Percentiles rank a stretch among this genome's conserved stretches.
Evolutionary conservation across 2,888 invertebrate species (phyloP).

Genomic region (Oxytorus armatus): DNA sequence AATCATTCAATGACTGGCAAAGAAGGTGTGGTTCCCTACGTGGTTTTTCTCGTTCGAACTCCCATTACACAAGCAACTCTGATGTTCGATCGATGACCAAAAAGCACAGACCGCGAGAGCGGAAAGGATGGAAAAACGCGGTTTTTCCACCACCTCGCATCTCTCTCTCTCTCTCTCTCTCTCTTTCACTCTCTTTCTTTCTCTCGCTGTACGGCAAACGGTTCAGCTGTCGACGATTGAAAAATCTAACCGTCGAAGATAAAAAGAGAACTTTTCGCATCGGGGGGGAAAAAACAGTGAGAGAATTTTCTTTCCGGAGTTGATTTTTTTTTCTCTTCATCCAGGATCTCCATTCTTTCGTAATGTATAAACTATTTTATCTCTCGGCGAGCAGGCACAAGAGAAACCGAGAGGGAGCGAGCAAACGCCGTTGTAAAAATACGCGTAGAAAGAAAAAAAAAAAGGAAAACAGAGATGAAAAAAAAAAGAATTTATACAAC

Average conservation of each 20-base stretch:
- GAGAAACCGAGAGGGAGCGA: neutral
- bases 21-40: slow-evolving; percentile 41
- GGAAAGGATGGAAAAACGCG: neutral
- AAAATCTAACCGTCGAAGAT: slow-evolving; percentile 46
- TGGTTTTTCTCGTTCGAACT: slow-evolving; percentile 39
- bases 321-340: slow-evolving; percentile 51
- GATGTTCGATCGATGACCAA: slow-evolving; percentile 47
- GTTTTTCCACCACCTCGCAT: neutral
- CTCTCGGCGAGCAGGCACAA: slow-evolving; percentile 18
- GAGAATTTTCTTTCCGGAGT: neutral
- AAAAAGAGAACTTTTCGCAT: slow-evolving; percentile 14
- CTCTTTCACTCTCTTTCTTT: too few relatives aligned
- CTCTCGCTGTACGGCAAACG: slow-evolving; percentile 6
- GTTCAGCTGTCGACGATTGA: slow-evolving; percentile 63
- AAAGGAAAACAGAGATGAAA: slow-evolving; percentile 9
- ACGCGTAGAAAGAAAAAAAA: neutral
- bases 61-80: slow-evolving; percentile 53
- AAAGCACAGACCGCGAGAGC: slow-evolving; percentile 21
- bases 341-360: slow-evolving; percentile 28
- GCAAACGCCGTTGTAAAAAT: slow-evolving; percentile 22
- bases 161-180: too few relatives aligned
- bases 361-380: slow-evolving; percentile 44
- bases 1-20: slow-evolving; percentile 64
- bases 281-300: slow-evolving; percentile 18
- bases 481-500: slow-evolving; percentile 18